A percentile compares a stretch with the other conserved stretches of the same genome.
Evolutionary conservation across 1,140 invertebrate species (phyloP).

Genomic region (Phocides pigmalion): DNA sequence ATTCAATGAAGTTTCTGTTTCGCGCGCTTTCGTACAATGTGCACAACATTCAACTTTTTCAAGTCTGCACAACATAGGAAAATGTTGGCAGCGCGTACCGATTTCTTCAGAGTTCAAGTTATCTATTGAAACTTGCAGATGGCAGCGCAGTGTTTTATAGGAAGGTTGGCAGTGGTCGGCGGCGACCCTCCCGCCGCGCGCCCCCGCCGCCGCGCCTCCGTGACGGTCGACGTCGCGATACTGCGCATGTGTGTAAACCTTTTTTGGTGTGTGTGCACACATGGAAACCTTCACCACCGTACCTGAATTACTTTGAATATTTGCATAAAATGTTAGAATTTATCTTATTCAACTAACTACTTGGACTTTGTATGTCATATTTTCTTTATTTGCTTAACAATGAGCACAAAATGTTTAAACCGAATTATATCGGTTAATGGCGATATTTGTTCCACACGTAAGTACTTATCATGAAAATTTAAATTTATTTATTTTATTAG

Average conservation of each 20-base stretch:
- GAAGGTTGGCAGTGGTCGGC: conserved; percentile 60
- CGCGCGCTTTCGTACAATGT: conserved; percentile 61
- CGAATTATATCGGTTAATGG: background rate
- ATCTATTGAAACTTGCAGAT: conserved; percentile 82
- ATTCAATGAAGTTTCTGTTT: conserved; percentile 59
- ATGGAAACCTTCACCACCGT: conserved; percentile 40
- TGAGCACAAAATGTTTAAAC: background rate
- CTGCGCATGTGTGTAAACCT: conserved; percentile 44
- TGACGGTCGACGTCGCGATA: conserved; percentile 34
- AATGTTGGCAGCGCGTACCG: conserved; percentile 75
- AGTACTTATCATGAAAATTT: conserved; percentile 1
- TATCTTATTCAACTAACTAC: conserved; percentile 10
- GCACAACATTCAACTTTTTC: conserved; percentile 70
- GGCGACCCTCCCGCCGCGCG: conserved; percentile 43
- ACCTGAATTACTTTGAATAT: conserved; percentile 54
- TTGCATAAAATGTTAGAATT: conserved; percentile 46
- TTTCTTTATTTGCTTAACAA: background rate
- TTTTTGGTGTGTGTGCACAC: conserved; percentile 58
- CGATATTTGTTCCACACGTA: background rate
- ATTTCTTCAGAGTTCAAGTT: conserved; percentile 75
- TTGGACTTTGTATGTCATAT: background rate
- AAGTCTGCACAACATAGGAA: conserved; percentile 55
- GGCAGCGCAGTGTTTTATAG: conserved; percentile 79
- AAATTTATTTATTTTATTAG: background rate
- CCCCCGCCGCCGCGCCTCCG: conserved; percentile 34